Conservation (phyloP, 2,888 invertebrate species). For the Cephus runcator region DNA sequence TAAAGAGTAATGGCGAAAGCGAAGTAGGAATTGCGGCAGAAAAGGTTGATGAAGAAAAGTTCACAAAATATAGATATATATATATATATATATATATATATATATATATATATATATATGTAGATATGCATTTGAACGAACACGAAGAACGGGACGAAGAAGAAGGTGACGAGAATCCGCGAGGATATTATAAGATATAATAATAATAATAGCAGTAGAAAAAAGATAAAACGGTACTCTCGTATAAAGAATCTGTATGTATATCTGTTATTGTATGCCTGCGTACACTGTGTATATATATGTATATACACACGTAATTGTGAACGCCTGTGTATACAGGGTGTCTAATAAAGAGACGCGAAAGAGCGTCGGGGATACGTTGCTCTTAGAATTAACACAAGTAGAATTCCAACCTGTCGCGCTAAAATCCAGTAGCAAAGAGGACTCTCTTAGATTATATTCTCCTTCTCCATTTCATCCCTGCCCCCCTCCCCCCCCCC, state of each 20-base stretch:
- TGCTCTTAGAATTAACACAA: constrained; percentile 1
- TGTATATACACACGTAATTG: constrained; percentile 29
- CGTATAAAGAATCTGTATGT: constrained; percentile 17
- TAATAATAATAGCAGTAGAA: not conserved
- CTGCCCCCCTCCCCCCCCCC: not conserved
- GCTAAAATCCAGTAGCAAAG: not conserved
- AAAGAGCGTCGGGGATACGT: constrained; percentile 6
- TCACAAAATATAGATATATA: not conserved
- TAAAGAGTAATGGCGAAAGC: not conserved
- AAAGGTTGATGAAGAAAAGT: not conserved
- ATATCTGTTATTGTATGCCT: not conserved
- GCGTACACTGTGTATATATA: not conserved
- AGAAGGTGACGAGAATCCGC: not conserved
- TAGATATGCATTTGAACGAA: not conserved
- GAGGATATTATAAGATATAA: not conserved
- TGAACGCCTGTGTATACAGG: constrained; percentile 21
- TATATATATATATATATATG: not conserved
- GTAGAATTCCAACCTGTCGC: not conserved
- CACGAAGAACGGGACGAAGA: not conserved
- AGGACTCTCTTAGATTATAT: not conserved
- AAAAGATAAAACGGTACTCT: not conserved
- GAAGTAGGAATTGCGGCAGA: not conserved
- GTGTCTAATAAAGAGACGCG: constrained; percentile 17
- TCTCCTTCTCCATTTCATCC: not conserved
- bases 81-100: not conserved